Evolutionary conservation across 35 echinoderm and acorn worm genomes (phyloP).

Genomic region (Stichopus chloronotus): DNA sequence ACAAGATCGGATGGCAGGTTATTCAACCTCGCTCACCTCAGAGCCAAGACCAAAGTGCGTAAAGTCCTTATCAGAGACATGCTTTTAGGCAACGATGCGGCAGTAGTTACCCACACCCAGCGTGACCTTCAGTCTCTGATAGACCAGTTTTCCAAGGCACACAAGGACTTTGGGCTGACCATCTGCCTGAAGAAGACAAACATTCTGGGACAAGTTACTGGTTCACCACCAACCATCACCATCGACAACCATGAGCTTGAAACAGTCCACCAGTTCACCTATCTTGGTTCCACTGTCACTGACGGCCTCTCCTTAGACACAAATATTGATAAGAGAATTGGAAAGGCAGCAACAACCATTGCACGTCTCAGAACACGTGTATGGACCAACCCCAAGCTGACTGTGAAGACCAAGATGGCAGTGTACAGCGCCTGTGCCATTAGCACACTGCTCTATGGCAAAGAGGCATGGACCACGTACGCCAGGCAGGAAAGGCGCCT

Average conservation of each 20-base stretch:
- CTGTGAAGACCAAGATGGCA: neutral
- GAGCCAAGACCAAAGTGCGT: conserved; percentile 25
- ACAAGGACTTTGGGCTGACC: conserved; percentile 34
- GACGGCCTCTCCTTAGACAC: neutral
- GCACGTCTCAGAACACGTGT: neutral
- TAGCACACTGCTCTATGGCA: conserved; percentile 6
- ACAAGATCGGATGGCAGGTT: conserved; percentile 32
- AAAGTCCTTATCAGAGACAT: conserved; percentile 34
- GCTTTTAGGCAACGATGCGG: conserved; percentile 56
- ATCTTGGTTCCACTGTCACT: neutral
- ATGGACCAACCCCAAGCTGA: neutral
- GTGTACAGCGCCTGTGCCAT: neutral
- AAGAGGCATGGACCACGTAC: neutral
- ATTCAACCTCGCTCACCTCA: conserved; percentile 26
- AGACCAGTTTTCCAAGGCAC: conserved; percentile 36
- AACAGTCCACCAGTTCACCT: neutral
- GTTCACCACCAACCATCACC: neutral
- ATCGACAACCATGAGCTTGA: neutral
- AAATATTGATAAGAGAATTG: neutral
- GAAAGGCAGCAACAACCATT: neutral
- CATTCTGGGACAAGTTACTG: neutral
- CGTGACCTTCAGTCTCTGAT: conserved; percentile 37
- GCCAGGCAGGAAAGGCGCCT: neutral
- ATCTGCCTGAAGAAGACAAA: conserved; percentile 33
- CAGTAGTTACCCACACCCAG: conserved; percentile 31